Conservation (phyloP, 2,888 invertebrate species). For the Alloscopus bannaensis region DNA sequence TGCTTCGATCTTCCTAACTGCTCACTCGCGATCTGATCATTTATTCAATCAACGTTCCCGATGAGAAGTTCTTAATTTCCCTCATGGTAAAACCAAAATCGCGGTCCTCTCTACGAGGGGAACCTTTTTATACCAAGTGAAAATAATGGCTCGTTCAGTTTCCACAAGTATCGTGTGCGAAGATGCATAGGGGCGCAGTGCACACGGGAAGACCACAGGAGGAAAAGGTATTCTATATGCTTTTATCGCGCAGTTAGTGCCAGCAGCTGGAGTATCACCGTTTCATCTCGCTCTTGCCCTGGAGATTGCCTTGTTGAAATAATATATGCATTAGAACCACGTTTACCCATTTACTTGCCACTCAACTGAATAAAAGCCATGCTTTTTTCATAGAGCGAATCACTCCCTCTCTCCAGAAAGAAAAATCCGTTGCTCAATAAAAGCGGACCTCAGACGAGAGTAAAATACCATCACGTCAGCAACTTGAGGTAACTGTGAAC, state of each 20-base stretch:
- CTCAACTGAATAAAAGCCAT: constrained; percentile 40
- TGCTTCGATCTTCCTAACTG: constrained; percentile 43
- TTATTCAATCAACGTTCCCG: constrained; percentile 66
- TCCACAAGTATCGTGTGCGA: constrained; percentile 16
- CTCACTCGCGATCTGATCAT: constrained; percentile 57
- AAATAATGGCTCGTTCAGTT: not conserved
- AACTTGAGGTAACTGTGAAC: not conserved
- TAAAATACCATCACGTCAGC: constrained; percentile 1
- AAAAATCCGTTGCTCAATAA: constrained; percentile 32
- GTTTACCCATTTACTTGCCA: constrained; percentile 52
- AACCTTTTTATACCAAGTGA: constrained; percentile 5
- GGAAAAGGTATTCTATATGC: constrained; percentile 19
- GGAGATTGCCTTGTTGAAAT: constrained; percentile 58
- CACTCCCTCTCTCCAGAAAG: constrained; percentile 7
- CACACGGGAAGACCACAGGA: constrained; percentile 42
- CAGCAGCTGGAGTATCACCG: constrained; percentile 42
- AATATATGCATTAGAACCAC: constrained; percentile 48
- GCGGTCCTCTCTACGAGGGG: constrained; percentile 13
- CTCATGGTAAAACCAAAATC: constrained; percentile 45
- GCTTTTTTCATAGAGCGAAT: constrained; percentile 10
- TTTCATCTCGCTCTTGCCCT: constrained; percentile 53
- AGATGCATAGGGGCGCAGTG: no score
- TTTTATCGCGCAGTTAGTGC: constrained; percentile 49
- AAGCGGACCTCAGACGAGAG: constrained; percentile 4
- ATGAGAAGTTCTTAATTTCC: constrained; percentile 56